Percentiles rank a stretch among this genome's conserved stretches.
Evolutionary conservation across 2,888 invertebrate genomes (phyloP).

Genomic region (Lypha dubia): DNA sequence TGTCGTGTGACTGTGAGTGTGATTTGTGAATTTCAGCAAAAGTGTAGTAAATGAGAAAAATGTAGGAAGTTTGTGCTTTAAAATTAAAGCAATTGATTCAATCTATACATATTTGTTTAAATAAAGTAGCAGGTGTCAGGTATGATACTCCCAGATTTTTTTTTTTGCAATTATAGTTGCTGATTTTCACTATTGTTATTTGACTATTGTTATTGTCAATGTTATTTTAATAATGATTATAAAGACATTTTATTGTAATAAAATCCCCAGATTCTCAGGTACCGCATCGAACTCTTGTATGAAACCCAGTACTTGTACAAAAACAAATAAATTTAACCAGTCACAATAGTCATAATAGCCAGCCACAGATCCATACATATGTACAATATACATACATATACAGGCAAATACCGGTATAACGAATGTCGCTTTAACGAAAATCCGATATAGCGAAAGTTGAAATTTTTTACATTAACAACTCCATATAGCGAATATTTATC

Average conservation of each 20-base stretch:
- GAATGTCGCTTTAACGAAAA: no score
- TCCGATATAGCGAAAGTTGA: no score
- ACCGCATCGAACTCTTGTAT: background rate
- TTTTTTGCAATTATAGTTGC: background rate
- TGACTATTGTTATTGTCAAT: slow-evolving; percentile 7
- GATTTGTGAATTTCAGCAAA: background rate
- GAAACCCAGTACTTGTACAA: background rate
- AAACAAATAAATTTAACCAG: slow-evolving; percentile 1
- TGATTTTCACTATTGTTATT: slow-evolving; percentile 42
- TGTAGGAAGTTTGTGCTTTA: background rate
- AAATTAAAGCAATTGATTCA: slow-evolving; percentile 14
- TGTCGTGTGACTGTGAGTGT: background rate
- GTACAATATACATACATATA: no score
- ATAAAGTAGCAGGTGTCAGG: background rate
- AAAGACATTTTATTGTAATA: slow-evolving; percentile 39
- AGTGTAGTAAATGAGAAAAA: background rate
- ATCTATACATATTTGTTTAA: slow-evolving; percentile 4
- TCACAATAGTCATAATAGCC: slow-evolving; percentile 12
- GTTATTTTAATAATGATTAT: slow-evolving; percentile 43
- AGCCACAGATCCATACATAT: slow-evolving; percentile 5
- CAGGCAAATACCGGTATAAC: no score
- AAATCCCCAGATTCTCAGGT: background rate
- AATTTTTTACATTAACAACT: no score
- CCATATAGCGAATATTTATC: no score
- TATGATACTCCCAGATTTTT: background rate